phyloP scores from a whole-genome alignment of 2,113 vertebrate species.

The Todiramphus chloris region DNA sequence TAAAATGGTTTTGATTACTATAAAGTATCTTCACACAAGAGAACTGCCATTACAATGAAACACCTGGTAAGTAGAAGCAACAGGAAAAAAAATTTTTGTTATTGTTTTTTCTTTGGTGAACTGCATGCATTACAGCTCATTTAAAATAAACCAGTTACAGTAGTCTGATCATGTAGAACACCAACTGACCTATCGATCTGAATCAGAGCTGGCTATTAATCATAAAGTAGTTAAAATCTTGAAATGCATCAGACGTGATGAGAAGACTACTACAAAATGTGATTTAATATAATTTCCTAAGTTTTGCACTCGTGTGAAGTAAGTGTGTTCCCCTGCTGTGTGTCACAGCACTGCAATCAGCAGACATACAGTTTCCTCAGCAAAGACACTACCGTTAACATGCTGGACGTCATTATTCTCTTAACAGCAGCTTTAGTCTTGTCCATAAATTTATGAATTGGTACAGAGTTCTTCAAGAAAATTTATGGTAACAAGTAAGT shows the following conservation, averaged over 20 bases:
- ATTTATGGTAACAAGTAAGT: constrained; percentile 18
- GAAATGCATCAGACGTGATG: background rate
- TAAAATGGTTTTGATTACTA: background rate
- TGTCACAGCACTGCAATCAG: background rate
- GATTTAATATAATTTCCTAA: background rate
- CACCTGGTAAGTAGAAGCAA: background rate
- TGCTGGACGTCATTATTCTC: background rate
- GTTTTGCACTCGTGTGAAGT: background rate
- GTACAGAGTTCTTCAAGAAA: background rate
- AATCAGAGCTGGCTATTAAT: background rate
- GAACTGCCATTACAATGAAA: background rate
- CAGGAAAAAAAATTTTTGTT: background rate
- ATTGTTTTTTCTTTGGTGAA: background rate
- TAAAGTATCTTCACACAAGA: background rate
- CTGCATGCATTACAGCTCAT: background rate
- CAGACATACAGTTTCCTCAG: background rate
- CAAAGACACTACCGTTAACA: accelerated
- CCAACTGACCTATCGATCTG: background rate
- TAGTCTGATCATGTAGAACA: background rate
- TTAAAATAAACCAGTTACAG: background rate
- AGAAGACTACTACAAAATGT: accelerated
- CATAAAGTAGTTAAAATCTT: background rate
- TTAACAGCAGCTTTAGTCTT: background rate
- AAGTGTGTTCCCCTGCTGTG: background rate
- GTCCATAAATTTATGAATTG: background rate